A percentile compares a stretch with the other conserved stretches of the same genome.
phyloP scores from a whole-genome alignment of 2,888 invertebrate species.

The Drosophila rubida region DNA sequence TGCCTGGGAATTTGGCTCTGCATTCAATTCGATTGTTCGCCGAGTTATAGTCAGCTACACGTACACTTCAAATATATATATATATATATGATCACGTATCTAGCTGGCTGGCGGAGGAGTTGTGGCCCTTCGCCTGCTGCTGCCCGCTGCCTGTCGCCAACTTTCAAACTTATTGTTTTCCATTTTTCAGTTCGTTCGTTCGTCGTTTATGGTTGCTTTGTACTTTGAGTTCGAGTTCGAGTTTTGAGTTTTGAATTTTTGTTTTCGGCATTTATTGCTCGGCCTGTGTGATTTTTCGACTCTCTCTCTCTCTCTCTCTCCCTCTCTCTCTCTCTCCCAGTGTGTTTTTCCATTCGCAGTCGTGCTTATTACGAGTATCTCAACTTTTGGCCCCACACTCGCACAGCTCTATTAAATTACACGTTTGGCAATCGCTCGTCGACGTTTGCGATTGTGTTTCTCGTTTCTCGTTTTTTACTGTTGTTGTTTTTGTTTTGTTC shows the following conservation, averaged over 20 bases:
- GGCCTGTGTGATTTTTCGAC: conserved; percentile 67
- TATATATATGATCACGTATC: conserved; percentile 12
- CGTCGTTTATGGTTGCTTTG: conserved; percentile 74
- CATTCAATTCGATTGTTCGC: conserved; percentile 70
- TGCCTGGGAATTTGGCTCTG: conserved; percentile 54
- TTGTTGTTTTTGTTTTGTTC: conserved; percentile 9
- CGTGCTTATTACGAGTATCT: conserved; percentile 57
- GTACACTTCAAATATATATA: no score
- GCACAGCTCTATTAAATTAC: conserved; percentile 70
- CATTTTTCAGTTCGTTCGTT: conserved; percentile 17
- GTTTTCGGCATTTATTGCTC: conserved; percentile 67
- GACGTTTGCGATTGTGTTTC: neutral
- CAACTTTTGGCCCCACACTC: conserved; percentile 72
- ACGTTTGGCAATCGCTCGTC: conserved; percentile 73
- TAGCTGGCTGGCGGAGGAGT: neutral
- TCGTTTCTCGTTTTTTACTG: conserved; percentile 6
- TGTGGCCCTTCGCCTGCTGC: no score
- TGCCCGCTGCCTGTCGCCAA: conserved; percentile 37
- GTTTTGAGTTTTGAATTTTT: conserved; percentile 30
- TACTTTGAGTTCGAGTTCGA: conserved; percentile 60
- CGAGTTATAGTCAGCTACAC: conserved; percentile 28
- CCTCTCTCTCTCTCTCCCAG: no score
- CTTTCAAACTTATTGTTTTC: conserved; percentile 74
- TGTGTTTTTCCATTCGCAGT: conserved; percentile 25
- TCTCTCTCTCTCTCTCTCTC: conserved; percentile 13